Base-by-base conservation (phyloP, 2,113 vertebrate genomes). In the Dromaius novaehollandiae region DNA sequence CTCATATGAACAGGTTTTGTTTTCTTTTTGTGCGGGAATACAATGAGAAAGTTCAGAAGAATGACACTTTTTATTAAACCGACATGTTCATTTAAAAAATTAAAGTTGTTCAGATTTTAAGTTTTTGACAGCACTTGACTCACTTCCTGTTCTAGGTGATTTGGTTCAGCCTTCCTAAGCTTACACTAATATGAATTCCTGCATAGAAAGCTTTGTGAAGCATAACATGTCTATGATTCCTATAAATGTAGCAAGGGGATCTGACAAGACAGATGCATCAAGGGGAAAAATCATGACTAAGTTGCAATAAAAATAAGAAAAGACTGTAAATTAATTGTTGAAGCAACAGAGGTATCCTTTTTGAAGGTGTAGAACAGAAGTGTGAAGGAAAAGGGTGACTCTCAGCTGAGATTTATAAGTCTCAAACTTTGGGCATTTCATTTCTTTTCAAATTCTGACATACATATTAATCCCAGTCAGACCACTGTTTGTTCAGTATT, bases 61-160 rank as follows among this genome's bases (percentile, higher is more conserved):
- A 76, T 65, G 56, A 13, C 32, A 22, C n/a, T 58, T 46, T 46
- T 24, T 36, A 65, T 93, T 91, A 58, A 73, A 61, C 38, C 42
- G 12, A 10, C 69, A 18, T 77, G 58, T 88, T 79, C 81, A 63
- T 88, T 71, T 89, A 34, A 80, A 83, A 85, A 26, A 65, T 80
- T 25, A 61, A 82, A 79, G 40, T 61, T 85, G 21, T 73, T 85
- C 13, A 34, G 19, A 7, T 93, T 93, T 89, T 73, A 51, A 53
- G 66, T 53, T 96, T 93, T 74, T 94, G 85, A 93, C 88, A 80
- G 70, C 19, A 50, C 20, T 85, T 77, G 50, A 70, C 82, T 93
- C 82, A 77, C 1, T 91, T 95, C 32, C 61, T 94, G 32, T 18
- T 69, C 82, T 80, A 24, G 36, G 63, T 85, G 55, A 85, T 48